Evolutionary conservation across 2,888 invertebrate species (phyloP).

Genomic region (Conchocele bisecta): DNA sequence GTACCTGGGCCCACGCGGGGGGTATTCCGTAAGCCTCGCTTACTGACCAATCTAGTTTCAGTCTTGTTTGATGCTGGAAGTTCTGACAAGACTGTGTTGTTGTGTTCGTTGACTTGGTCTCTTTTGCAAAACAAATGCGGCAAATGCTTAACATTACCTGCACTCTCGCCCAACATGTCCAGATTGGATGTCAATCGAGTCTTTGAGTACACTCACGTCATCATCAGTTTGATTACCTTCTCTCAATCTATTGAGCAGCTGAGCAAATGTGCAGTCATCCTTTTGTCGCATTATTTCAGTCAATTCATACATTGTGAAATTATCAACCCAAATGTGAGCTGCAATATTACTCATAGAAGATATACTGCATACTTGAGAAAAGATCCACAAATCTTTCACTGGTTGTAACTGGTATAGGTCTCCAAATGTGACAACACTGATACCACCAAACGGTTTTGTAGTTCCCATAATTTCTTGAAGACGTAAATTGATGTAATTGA

Average conservation of each 20-base stretch:
- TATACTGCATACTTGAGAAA: slow-evolving; percentile 19
- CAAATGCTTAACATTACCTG: neutral
- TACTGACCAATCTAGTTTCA: too few relatives aligned
- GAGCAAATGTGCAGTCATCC: slow-evolving; percentile 52
- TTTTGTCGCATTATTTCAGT: slow-evolving; percentile 59
- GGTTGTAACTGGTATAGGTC: slow-evolving; percentile 56
- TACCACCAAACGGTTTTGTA: slow-evolving; percentile 47
- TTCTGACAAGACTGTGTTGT: slow-evolving; percentile 17
- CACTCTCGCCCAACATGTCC: neutral
- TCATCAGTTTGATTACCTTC: slow-evolving; percentile 45
- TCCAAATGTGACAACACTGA: slow-evolving; percentile 53
- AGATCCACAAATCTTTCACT: slow-evolving; percentile 57
- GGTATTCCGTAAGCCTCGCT: too few relatives aligned
- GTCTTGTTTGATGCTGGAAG: slow-evolving; percentile 9
- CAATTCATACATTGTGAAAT: slow-evolving; percentile 54
- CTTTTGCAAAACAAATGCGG: slow-evolving; percentile 44
- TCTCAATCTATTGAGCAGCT: slow-evolving; percentile 55
- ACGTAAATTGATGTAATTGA: slow-evolving; percentile 50
- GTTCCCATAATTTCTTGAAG: slow-evolving; percentile 52
- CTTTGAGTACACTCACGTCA: slow-evolving; percentile 34
- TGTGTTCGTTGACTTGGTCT: slow-evolving; percentile 28
- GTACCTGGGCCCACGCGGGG: too few relatives aligned
- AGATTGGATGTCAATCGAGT: slow-evolving; percentile 2
- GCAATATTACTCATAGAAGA: slow-evolving; percentile 3
- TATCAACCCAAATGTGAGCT: slow-evolving; percentile 48